These are phyloP conservation scores for Synergus laeviventris DNA, from an alignment of 2,888 invertebrate genomes.

Conservation along the genomic window DNA sequence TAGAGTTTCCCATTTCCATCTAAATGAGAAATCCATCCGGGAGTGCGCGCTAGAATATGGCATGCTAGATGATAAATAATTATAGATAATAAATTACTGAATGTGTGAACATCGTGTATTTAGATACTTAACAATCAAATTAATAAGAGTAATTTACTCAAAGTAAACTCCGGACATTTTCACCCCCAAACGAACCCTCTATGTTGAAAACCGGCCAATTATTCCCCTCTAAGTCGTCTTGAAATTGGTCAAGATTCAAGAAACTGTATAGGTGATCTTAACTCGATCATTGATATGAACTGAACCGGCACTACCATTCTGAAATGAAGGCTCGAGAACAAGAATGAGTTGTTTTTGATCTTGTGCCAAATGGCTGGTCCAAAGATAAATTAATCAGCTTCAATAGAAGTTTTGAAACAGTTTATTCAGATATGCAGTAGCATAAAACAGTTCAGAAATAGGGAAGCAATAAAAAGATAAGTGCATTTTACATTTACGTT, in stretches of 20 bases:
- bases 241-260: background rate
- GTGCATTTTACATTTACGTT: too few relatives aligned
- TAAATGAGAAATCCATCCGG: background rate
- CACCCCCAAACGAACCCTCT: too few relatives aligned
- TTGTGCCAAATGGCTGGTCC: background rate
- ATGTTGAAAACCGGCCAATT: background rate
- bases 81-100: too few relatives aligned
- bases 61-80: too few relatives aligned
- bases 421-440: background rate
- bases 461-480: background rate
- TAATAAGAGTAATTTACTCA: too few relatives aligned
- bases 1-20: background rate
- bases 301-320: background rate
- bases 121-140: too few relatives aligned
- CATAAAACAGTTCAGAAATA: background rate
- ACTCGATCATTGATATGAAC: background rate
- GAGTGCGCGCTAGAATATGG: too few relatives aligned
- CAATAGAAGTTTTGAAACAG: background rate
- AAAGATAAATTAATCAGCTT: conserved; percentile 7
- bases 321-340: background rate
- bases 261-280: background rate
- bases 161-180: too few relatives aligned
- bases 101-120: too few relatives aligned
- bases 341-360: conserved; percentile 7
- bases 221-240: background rate